These are phyloP conservation scores for Pseudococcus viburni DNA, from an alignment of 2,888 invertebrate species.

Conservation along the genomic window DNA sequence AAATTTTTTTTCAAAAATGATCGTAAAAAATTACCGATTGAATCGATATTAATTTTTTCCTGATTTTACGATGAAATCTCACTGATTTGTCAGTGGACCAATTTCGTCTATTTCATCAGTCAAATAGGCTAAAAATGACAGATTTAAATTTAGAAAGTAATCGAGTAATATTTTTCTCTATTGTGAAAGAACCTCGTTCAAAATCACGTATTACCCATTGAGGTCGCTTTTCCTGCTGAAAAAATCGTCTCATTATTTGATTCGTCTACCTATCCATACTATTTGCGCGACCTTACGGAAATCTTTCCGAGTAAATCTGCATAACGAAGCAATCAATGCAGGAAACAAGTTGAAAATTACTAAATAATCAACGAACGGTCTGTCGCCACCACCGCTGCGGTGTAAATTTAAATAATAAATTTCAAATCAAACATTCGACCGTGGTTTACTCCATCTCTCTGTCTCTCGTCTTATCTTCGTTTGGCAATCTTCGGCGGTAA, in stretches of 20 bases:
- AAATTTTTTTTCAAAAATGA: too few species aligned
- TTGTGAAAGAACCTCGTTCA: too few species aligned
- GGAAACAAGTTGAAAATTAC: slow-evolving; percentile 25
- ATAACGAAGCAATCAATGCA: slow-evolving; percentile 47
- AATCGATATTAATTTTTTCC: too few species aligned
- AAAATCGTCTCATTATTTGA: background rate
- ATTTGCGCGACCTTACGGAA: background rate
- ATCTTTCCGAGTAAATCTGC: background rate
- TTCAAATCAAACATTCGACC: slow-evolving; percentile 41
- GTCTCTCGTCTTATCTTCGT: background rate
- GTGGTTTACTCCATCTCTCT: background rate
- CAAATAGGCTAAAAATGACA: too few species aligned
- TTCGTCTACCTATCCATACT: background rate
- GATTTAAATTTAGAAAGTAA: too few species aligned
- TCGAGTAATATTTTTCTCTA: too few species aligned
- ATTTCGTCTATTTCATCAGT: too few species aligned
- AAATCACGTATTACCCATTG: too few species aligned
- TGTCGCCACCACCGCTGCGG: background rate
- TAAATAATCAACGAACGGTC: slow-evolving; percentile 40
- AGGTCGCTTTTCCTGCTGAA: background rate
- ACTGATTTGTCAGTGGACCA: too few species aligned
- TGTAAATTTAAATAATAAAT: slow-evolving; percentile 56
- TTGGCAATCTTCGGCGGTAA: slow-evolving; percentile 7
- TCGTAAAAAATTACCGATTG: too few species aligned
- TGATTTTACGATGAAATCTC: too few species aligned